Evolutionary conservation across 2,888 invertebrate genomes (phyloP), one percentile per base, ranked within the genome.

Genomic region (Amphimallon solstitiale): DNA sequence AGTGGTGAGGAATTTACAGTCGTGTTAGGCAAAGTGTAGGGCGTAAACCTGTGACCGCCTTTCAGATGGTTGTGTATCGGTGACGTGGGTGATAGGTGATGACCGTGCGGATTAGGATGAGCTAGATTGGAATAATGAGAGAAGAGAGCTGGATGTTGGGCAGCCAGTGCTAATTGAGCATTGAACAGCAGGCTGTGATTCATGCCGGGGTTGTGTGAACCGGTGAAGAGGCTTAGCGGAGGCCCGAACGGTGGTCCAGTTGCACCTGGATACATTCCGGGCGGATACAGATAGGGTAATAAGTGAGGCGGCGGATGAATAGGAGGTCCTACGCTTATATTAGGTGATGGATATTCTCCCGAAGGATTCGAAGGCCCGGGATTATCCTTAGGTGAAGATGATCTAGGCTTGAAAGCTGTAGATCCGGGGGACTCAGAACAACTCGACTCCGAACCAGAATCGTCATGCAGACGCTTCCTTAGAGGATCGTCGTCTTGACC

Each of bases 271-370:
- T 95, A 96, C 70, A 96, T 85, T 34, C 94, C 94, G 45, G 93
- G 94, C 35, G 95, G 95, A 82, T 96, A 97, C 61, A 97, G 89
- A 86, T 97, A 97, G 73, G 97, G 96, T 79, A 97, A 85, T 79
- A 93, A 86, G 82, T 91, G 92, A 35, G 94, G 90, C 56, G 95
- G 94, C 48, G 95, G 95, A 78, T 96, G 96, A 49, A 95, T 92
- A 48, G 95, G 95, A 40, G 96, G 96, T 56, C 96, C 97, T 40
- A 97, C 92, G 34, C 95, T 95, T 70, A 96, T 95, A 84, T 97
- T 97, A 15, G 96, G 96, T 70, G 94, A 91, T 0, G 94, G 94
- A 72, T 92, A 92, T 65, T 83, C 83, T 76, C 87, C 82, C 75
- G 85, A 73, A 72, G 88, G 83, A 51, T 80, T 74, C 71, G 88